Percentiles rank a stretch among this genome's conserved stretches.
Evolutionary conservation across 2,113 vertebrate genomes (phyloP).

Genomic region (Crypturellus undulatus): DNA sequence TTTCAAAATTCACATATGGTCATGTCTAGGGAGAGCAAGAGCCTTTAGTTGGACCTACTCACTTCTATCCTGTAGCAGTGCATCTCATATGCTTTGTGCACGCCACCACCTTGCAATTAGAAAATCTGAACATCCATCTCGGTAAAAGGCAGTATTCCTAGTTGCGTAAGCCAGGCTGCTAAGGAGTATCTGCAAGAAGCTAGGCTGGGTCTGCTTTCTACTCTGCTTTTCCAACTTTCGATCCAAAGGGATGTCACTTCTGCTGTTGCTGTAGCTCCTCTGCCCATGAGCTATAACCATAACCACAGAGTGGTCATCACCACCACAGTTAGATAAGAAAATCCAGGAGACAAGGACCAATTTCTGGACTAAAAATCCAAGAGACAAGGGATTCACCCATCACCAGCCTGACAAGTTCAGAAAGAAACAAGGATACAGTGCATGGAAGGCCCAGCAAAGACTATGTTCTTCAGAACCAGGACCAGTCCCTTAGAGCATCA

Average conservation of each 20-base stretch:
- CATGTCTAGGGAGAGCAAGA: fast-evolving
- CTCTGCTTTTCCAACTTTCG: not conserved
- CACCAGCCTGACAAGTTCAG: not conserved
- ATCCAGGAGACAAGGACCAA: too few relatives aligned
- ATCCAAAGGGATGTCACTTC: not conserved
- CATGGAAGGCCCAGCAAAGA: not conserved
- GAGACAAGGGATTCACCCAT: not conserved
- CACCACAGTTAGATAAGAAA: not conserved
- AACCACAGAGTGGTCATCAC: not conserved
- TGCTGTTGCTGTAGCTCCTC: not conserved
- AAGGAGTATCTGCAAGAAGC: too few relatives aligned
- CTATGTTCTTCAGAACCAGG: not conserved
- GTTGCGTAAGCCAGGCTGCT: not conserved
- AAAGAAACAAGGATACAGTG: not conserved
- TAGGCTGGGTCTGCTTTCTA: not conserved
- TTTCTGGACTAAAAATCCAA: not conserved
- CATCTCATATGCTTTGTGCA: not conserved
- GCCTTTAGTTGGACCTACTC: fast-evolving
- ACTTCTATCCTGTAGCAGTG: fast-evolving
- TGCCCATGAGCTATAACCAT: not conserved
- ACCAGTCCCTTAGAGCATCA: not conserved
- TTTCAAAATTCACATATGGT: not conserved
- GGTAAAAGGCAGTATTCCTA: too few relatives aligned
- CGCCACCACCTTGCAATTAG: not conserved
- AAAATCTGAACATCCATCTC: not conserved